phyloP scores from a whole-genome alignment of 2,888 invertebrate genomes.

The Apodemia hepburni region DNA sequence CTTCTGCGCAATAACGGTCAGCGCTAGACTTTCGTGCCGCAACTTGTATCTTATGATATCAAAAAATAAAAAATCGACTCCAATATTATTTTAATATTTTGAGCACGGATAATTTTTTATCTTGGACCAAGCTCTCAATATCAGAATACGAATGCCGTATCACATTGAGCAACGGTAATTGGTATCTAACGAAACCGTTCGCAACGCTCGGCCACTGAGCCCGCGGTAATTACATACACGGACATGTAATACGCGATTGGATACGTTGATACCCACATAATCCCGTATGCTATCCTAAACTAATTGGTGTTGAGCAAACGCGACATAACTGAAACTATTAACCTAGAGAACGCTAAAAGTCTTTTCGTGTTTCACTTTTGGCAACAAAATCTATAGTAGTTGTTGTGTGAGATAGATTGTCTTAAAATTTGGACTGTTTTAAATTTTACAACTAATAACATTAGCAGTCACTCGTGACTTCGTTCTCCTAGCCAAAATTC shows the following conservation, averaged over 20 bases:
- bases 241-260: slow-evolving; percentile 17
- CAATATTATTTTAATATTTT: no score
- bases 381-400: no score
- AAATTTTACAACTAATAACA: no score
- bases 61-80: no score
- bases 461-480: no score
- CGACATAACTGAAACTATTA: background rate
- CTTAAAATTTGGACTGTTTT: no score
- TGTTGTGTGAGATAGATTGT: no score
- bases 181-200: slow-evolving; percentile 43
- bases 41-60: no score
- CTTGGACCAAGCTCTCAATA: slow-evolving; percentile 24
- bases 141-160: slow-evolving; percentile 28
- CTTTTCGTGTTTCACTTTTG: no score
- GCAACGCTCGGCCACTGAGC: slow-evolving; percentile 46
- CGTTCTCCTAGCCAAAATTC: no score
- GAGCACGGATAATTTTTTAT: background rate
- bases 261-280: slow-evolving; percentile 1
- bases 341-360: background rate
- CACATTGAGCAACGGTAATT: slow-evolving; percentile 48
- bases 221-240: slow-evolving; percentile 33
- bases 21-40: no score
- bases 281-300: background rate
- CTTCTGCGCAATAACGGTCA: no score
- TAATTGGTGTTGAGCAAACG: background rate